Percentiles rank a stretch among this genome's conserved stretches.
phyloP scores from a whole-genome alignment of 2,888 invertebrate genomes.

The Slavum lentiscoides region DNA sequence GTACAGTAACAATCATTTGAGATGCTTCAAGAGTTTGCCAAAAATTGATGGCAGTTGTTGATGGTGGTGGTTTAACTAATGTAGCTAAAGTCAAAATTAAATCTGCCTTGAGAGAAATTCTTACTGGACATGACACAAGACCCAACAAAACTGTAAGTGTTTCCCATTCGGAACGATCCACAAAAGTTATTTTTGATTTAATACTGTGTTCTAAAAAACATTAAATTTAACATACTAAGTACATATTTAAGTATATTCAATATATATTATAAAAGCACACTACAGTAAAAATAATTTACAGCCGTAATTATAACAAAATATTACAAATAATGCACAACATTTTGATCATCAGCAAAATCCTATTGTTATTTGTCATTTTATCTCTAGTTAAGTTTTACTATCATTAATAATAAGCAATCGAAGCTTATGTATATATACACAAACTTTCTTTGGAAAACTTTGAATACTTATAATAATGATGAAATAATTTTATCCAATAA shows the following conservation, averaged over 20 bases:
- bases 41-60: constrained; percentile 69
- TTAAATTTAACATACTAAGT: not conserved
- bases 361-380: too few relatives aligned
- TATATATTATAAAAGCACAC: too few relatives aligned
- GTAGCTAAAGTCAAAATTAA: constrained; percentile 78
- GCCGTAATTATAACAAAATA: too few relatives aligned
- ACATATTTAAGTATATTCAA: not conserved
- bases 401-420: too few relatives aligned
- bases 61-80: constrained; percentile 75
- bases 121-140: constrained; percentile 83
- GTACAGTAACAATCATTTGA: constrained; percentile 74
- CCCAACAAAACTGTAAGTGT: constrained; percentile 79
- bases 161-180: constrained; percentile 87
- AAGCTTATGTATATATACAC: too few relatives aligned
- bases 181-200: constrained; percentile 77
- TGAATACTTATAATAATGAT: not conserved
- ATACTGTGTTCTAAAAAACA: constrained; percentile 68
- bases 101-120: constrained; percentile 81
- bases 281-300: too few relatives aligned
- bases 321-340: too few relatives aligned
- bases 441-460: too few relatives aligned
- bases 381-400: too few relatives aligned
- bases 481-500: not conserved
- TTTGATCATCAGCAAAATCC: too few relatives aligned
- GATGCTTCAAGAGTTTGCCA: constrained; percentile 86